Evolutionary conservation across 2,113 vertebrate genomes (phyloP).

Genomic region (Perca fluviatilis): DNA sequence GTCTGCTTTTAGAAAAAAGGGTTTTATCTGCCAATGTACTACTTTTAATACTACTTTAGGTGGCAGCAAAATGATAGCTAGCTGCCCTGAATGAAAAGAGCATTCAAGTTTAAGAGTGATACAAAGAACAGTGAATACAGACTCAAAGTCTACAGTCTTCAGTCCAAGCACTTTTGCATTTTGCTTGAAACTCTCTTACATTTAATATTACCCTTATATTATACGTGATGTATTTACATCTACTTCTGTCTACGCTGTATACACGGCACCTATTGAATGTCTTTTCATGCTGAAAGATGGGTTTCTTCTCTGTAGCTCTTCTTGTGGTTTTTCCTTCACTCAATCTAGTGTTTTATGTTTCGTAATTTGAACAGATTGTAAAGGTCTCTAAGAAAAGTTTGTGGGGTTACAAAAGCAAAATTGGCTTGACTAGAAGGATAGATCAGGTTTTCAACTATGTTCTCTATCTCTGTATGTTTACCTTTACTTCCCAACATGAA

Average conservation of each 20-base stretch:
- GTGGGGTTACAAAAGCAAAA: background rate
- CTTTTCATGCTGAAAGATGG: background rate
- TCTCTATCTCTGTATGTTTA: no score
- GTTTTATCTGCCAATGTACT: slow-evolving; percentile 11
- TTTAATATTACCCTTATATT: background rate
- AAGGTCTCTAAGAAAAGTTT: background rate
- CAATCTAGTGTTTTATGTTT: background rate
- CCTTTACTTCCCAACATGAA: background rate
- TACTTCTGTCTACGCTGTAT: background rate
- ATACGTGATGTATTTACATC: background rate
- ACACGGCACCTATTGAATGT: background rate
- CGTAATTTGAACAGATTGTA: no score
- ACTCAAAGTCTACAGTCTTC: background rate
- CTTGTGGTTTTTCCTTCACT: background rate
- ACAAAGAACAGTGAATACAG: slow-evolving; percentile 8
- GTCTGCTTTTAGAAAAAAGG: slow-evolving; percentile 25
- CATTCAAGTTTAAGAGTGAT: background rate
- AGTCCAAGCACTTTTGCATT: background rate
- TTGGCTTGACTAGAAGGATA: background rate
- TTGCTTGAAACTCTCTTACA: background rate
- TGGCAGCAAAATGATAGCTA: slow-evolving; percentile 4
- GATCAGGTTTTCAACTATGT: background rate
- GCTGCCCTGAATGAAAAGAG: slow-evolving; percentile 24
- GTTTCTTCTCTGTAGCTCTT: background rate
- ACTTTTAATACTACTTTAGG: slow-evolving; percentile 20